phyloP scores from a whole-genome alignment of 2,113 vertebrate genomes.

The Pollachius pollachius region DNA sequence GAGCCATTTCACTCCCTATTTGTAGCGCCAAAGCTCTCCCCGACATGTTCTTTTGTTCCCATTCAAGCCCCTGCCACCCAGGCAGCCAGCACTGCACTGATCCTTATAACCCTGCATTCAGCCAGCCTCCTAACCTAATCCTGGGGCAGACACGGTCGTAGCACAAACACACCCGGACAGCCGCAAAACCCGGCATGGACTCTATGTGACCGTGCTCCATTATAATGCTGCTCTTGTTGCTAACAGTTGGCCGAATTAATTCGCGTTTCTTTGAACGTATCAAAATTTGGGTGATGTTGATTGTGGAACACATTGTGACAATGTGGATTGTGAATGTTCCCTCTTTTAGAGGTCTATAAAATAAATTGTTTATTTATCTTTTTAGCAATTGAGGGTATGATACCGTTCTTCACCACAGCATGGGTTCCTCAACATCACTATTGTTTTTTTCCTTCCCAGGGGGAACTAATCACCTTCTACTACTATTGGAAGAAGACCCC shows the following conservation, averaged over 20 bases:
- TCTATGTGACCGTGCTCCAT: constrained; percentile 27
- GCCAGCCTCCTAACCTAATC: constrained; percentile 75
- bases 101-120: constrained; percentile 80
- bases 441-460: constrained; percentile 71
- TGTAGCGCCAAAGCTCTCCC: constrained; percentile 79
- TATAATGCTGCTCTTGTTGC: constrained; percentile 12
- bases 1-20: constrained; percentile 79
- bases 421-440: constrained; percentile 21
- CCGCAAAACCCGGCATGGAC: constrained; percentile 75
- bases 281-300: background rate
- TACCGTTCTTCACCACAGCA: background rate
- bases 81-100: constrained; percentile 75
- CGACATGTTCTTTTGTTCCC: constrained; percentile 84
- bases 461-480: constrained; percentile 97
- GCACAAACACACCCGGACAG: constrained; percentile 61
- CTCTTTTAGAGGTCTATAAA: background rate
- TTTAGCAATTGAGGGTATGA: background rate
- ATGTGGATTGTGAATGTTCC: background rate
- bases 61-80: constrained; percentile 83
- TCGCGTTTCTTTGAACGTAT: background rate
- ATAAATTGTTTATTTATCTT: background rate
- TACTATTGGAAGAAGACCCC: constrained; percentile 99
- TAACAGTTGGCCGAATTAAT: constrained; percentile 4
- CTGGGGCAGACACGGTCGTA: constrained; percentile 69
- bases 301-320: no score